Evolutionary conservation across 2,797 vertebrate species (phyloP).

Genomic region (Calcarius lapponicus): DNA sequence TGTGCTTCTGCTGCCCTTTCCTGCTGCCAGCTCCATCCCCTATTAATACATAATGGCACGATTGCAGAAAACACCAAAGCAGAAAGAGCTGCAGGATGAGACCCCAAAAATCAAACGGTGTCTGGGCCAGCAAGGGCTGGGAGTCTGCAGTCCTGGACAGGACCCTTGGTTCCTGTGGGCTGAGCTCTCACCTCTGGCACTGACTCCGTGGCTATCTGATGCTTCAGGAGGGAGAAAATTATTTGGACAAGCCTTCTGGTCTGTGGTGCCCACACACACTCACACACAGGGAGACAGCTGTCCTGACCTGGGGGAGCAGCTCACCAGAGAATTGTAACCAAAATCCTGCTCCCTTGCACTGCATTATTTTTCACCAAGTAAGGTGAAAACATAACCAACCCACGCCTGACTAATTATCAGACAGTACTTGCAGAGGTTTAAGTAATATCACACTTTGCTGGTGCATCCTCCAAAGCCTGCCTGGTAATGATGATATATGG

Average conservation of each 20-base stretch:
- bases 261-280: fast-evolving
- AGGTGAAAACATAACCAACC: background rate
- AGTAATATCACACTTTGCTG: background rate
- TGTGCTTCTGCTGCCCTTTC: constrained; percentile 10
- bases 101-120: background rate
- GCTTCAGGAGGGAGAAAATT: background rate
- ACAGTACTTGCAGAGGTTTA: background rate
- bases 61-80: background rate
- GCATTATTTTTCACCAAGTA: background rate
- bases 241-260: background rate
- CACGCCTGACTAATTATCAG: background rate
- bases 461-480: background rate
- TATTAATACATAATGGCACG: background rate
- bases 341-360: background rate
- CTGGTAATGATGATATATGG: constrained; percentile 38
- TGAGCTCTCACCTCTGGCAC: background rate
- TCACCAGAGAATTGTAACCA: background rate
- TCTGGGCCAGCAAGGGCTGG: background rate
- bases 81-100: background rate
- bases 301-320: fast-evolving
- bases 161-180: background rate
- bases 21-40: constrained; percentile 16
- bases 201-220: background rate
- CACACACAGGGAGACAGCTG: fast-evolving
- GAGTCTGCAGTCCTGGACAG: background rate